phyloP scores from a whole-genome alignment of 1,140 invertebrate genomes.

The Pachypeltis micranthus region DNA sequence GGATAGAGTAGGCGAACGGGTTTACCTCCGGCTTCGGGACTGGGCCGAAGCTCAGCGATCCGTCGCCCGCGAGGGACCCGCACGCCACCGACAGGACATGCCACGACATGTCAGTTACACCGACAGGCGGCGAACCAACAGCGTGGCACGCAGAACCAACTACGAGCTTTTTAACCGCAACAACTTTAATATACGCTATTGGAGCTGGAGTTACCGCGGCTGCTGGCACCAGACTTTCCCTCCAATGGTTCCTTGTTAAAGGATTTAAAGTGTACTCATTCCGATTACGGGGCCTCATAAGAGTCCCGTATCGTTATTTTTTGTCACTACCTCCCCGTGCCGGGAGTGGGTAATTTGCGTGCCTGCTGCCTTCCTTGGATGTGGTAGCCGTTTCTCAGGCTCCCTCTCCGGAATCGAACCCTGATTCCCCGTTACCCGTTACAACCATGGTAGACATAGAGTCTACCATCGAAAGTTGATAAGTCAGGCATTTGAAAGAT shows the following conservation, averaged over 20 bases:
- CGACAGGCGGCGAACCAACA: constrained; percentile 44
- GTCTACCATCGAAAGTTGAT: constrained; percentile 75
- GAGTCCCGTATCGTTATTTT: constrained; percentile 77
- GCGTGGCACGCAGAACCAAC: constrained; percentile 52
- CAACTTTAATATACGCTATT: constrained; percentile 81
- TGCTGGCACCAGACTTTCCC: constrained; percentile 86
- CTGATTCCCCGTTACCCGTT: constrained; percentile 65
- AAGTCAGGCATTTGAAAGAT: constrained; percentile 80
- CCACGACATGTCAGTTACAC: constrained; percentile 35
- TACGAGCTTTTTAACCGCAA: constrained; percentile 68
- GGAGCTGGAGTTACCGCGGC: constrained; percentile 84
- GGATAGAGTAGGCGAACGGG: constrained; percentile 32
- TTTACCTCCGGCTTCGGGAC: constrained; percentile 26
- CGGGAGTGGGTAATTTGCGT: constrained; percentile 77
- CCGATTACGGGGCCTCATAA: constrained; percentile 66
- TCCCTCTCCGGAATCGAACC: constrained; percentile 58
- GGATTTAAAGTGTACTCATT: constrained; percentile 83
- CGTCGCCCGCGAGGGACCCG: constrained; percentile 7
- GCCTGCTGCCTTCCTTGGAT: constrained; percentile 85
- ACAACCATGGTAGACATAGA: constrained; percentile 66
- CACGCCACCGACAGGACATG: constrained; percentile 34
- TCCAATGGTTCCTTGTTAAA: constrained; percentile 77
- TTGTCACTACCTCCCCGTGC: constrained; percentile 69
- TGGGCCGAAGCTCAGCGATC: not conserved
- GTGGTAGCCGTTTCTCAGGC: constrained; percentile 85